Conservation (phyloP, 2,888 invertebrate genomes). For the Pandemis heparana region DNA sequence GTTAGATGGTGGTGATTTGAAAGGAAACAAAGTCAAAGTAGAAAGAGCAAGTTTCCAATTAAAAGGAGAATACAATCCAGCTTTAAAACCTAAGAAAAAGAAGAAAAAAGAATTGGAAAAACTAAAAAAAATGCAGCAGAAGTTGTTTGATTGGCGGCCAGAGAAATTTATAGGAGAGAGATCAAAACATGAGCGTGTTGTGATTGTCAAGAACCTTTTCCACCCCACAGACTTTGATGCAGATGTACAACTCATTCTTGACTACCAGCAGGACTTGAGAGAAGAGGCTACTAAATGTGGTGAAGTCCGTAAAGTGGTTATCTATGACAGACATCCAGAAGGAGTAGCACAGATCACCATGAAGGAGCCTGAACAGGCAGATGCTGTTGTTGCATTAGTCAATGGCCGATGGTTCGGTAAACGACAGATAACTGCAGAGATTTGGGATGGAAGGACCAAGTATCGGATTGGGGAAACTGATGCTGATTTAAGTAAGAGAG, state of each 20-base stretch:
- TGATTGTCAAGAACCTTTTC: slow-evolving; percentile 97
- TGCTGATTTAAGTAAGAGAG: slow-evolving; percentile 91
- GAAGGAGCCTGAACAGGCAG: slow-evolving; percentile 95
- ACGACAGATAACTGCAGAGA: slow-evolving; percentile 92
- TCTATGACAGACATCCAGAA: slow-evolving; percentile 97
- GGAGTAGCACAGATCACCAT: slow-evolving; percentile 97
- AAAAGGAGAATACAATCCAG: slow-evolving; percentile 97
- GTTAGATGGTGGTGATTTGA: slow-evolving; percentile 93
- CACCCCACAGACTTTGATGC: slow-evolving; percentile 94
- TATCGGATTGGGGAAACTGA: slow-evolving; percentile 96
- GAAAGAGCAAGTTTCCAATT: slow-evolving; percentile 97
- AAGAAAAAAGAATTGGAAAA: slow-evolving; percentile 96
- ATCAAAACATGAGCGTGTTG: slow-evolving; percentile 94
- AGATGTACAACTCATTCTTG: slow-evolving; percentile 94
- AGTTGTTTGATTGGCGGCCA: slow-evolving; percentile 98
- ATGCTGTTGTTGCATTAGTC: slow-evolving; percentile 94
- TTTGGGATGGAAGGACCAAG: slow-evolving; percentile 98
- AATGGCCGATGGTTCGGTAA: slow-evolving; percentile 97
- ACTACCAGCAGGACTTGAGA: slow-evolving; percentile 95
- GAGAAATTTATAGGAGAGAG: slow-evolving; percentile 95
- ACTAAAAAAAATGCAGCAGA: slow-evolving; percentile 95
- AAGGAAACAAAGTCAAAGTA: slow-evolving; percentile 93
- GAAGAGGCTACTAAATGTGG: slow-evolving; percentile 97
- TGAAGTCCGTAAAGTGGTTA: slow-evolving; percentile 94
- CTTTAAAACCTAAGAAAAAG: slow-evolving; percentile 95